phyloP scores from a whole-genome alignment of 2,113 vertebrate genomes.

The Fulica atra region DNA sequence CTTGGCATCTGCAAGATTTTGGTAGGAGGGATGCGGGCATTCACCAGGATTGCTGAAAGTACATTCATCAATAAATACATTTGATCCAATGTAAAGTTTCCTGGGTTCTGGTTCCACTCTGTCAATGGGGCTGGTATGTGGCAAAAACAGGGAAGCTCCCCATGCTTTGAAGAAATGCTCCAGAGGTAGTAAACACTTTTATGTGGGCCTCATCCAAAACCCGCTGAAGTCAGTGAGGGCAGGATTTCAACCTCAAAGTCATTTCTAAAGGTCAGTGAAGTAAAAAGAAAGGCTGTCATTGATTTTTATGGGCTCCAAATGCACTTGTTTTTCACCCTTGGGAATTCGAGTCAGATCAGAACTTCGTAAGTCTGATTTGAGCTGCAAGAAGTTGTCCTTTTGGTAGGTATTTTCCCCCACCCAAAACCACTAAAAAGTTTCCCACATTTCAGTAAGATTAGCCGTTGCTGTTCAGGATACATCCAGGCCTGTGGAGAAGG shows the following conservation, averaged over 20 bases:
- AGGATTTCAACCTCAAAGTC: slow-evolving; percentile 3
- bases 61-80: not conserved
- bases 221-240: not conserved
- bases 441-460: slow-evolving; percentile 24
- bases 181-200: not conserved
- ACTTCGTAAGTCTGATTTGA: not conserved
- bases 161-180: not conserved
- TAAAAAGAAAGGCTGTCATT: not conserved
- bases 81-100: not conserved
- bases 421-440: slow-evolving; percentile 24
- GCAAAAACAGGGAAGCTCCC: not conserved
- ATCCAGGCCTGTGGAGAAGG: not conserved
- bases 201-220: not conserved
- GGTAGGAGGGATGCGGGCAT: not conserved
- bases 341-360: not conserved
- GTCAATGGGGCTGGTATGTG: not conserved
- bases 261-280: not conserved
- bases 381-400: not conserved
- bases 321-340: slow-evolving; percentile 14
- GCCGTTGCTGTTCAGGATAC: not conserved
- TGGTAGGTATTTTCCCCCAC: slow-evolving; percentile 21
- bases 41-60: not conserved
- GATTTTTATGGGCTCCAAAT: not conserved
- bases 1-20: not conserved
- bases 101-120: not conserved